Evolutionary conservation across 2,113 vertebrate genomes (phyloP).

Genomic region (Catagonus wagneri): DNA sequence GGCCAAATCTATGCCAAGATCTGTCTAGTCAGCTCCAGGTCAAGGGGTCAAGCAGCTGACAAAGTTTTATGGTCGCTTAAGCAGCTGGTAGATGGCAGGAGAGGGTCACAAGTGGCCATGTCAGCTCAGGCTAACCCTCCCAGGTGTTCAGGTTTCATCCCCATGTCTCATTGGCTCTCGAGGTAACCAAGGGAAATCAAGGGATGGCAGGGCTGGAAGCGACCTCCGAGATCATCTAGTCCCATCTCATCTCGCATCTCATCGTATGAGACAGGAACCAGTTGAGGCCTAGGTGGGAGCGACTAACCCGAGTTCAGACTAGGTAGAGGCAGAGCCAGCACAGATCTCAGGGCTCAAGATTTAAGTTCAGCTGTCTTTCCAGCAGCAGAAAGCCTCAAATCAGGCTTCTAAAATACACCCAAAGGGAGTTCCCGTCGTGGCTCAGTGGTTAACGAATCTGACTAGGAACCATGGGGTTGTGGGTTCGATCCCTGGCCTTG

Average conservation of each 20-base stretch:
- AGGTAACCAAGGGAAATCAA: neutral
- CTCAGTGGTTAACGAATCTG: too few relatives aligned
- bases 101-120: neutral
- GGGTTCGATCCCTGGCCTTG: too few relatives aligned
- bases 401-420: neutral
- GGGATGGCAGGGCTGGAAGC: neutral
- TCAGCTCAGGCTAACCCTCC: neutral
- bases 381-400: neutral
- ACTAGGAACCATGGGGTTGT: too few relatives aligned
- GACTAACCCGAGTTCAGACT: neutral
- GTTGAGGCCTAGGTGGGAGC: neutral
- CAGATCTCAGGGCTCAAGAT: neutral
- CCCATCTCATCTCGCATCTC: neutral
- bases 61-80: neutral
- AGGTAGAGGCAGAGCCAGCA: neutral
- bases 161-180: neutral
- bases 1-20: neutral
- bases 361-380: neutral
- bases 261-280: neutral
- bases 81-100: neutral
- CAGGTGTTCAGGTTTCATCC: neutral
- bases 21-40: neutral
- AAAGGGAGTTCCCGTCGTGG: too few relatives aligned
- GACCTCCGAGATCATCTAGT: neutral
- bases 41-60: conserved; percentile 20